A percentile compares a stretch with the other conserved stretches of the same genome.
phyloP scores from a whole-genome alignment of 2,113 vertebrate genomes.

The Cavia aperea region DNA sequence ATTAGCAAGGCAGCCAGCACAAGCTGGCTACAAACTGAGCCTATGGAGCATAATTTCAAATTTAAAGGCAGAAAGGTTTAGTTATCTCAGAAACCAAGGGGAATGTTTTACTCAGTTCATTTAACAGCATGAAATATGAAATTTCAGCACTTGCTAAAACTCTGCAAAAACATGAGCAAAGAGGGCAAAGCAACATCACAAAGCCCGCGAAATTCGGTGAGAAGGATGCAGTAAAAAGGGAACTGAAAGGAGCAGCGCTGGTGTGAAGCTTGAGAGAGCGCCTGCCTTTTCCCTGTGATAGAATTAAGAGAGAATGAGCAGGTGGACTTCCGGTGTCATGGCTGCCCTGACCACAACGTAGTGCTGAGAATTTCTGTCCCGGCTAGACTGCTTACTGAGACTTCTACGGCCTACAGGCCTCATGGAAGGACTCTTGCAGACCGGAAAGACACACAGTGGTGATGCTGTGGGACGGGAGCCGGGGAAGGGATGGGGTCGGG shows the following conservation, averaged over 20 bases:
- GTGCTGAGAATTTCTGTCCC: no score
- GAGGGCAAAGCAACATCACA: neutral
- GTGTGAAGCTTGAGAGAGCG: neutral
- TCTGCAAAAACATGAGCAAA: neutral
- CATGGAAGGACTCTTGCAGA: no score
- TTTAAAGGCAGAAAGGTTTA: constrained; percentile 10
- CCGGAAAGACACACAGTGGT: no score
- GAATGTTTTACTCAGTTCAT: neutral
- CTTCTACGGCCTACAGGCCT: no score
- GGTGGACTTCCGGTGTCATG: no score
- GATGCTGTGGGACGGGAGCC: no score
- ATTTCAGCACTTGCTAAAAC: neutral
- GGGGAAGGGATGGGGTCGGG: no score
- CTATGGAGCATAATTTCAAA: neutral
- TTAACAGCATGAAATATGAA: neutral
- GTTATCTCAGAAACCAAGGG: neutral
- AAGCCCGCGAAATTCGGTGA: neutral
- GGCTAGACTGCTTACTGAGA: no score
- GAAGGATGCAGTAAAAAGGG: neutral
- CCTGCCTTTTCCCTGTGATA: neutral
- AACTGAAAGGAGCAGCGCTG: neutral
- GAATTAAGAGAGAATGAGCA: neutral
- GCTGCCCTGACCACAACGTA: no score
- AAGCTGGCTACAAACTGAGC: neutral
- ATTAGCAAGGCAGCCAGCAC: neutral